phyloP scores from a whole-genome alignment of 2,797 vertebrate species.

The Tarsius wallacei region DNA sequence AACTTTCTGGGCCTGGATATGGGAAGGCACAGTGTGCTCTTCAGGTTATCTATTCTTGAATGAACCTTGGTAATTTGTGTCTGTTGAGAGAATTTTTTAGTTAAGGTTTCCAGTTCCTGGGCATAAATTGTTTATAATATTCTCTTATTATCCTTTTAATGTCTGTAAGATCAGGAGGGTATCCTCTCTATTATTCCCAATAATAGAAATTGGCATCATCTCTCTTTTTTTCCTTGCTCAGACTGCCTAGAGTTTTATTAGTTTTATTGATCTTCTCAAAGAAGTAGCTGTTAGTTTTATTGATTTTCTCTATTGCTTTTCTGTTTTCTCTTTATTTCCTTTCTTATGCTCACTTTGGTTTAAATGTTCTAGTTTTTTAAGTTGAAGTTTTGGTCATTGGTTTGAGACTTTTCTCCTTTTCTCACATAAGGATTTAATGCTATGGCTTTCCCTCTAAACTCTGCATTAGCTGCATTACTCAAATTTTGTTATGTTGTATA shows the following conservation, averaged over 20 bases:
- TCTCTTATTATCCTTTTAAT: background rate
- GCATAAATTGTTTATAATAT: background rate
- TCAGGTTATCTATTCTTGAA: slow-evolving; percentile 21
- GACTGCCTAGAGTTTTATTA: background rate
- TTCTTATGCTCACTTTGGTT: slow-evolving; percentile 22
- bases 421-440: background rate
- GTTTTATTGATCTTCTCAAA: slow-evolving; percentile 44
- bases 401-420: background rate
- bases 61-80: background rate
- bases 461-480: background rate
- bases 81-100: background rate
- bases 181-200: background rate
- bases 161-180: background rate
- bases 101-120: background rate
- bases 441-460: slow-evolving; percentile 30
- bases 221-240: background rate
- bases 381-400: background rate
- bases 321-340: slow-evolving; percentile 20
- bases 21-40: background rate
- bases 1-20: background rate
- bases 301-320: slow-evolving; percentile 20
- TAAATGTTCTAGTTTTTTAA: background rate
- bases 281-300: slow-evolving; percentile 1
- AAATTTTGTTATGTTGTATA: background rate
- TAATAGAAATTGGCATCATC: background rate